Base-by-base conservation (phyloP, 2,888 invertebrate species). In the Diabrotica balteata region DNA sequence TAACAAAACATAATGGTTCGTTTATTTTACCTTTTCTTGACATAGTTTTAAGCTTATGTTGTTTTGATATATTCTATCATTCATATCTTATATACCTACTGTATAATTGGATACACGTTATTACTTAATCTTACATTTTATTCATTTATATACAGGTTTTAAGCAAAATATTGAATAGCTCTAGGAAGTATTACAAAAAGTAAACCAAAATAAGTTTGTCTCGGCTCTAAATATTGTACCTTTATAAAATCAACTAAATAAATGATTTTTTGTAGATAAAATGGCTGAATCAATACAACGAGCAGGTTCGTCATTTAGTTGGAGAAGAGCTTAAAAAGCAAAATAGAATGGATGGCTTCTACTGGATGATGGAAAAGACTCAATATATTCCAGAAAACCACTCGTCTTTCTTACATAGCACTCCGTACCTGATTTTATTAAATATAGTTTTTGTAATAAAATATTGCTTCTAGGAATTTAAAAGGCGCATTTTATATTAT, bases 351-450 rank as follows among this genome's bases (percentile, higher is more conserved):
- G 88, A 89, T 69, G 93, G 90, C 1, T 92, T 90, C 81, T 89
- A 90, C 77, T 95, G 95, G 95, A 91, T 95, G 90, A 90, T 92
- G 89, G 90, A 90, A 77, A 93, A 93, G 82, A 95, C 94, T 8
- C 85, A 88, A 68, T 88, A 88, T 78, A 86, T 94, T 84, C 88
- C 89, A 60, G 89, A 89, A 78, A 84, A 85, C 75, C 84, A 83
- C 45, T 59, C 59, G 42, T 49, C 69, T 61, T 68, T 53, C 61
- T 59, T 64, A 17, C 43, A 45, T 49, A 63, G 51, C 4, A 60
- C 50, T 8, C 65, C 68, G 7, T 64, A 61, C 47, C 51, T 69
- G 50, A 53, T 69, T 46, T 60, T 71, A 47, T 57, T 68, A 10
- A 68, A 60, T 64, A 59, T 60, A 67, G 17, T 64, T 52, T 45